These are phyloP conservation scores for Conus canariensis DNA, from an alignment of 2,888 invertebrate species.

Conservation along the genomic window DNA sequence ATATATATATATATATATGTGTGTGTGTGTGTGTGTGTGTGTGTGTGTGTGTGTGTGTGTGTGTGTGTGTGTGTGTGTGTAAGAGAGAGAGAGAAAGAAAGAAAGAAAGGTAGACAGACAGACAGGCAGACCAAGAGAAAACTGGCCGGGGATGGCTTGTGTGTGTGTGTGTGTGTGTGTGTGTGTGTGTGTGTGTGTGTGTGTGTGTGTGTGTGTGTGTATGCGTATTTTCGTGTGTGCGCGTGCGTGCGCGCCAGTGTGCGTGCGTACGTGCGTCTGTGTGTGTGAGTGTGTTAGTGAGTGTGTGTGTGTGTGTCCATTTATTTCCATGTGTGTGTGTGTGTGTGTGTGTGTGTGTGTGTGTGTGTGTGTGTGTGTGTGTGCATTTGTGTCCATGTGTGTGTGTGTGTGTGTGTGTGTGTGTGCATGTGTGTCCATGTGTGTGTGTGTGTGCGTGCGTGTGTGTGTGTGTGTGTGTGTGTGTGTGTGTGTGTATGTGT, in stretches of 20 bases:
- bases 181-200: slow-evolving; percentile 17
- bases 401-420: slow-evolving; percentile 22
- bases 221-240: slow-evolving; percentile 11
- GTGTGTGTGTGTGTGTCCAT: slow-evolving; percentile 9
- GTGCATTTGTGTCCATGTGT: neutral
- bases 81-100: too few relatives aligned
- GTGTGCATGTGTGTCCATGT: neutral
- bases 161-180: slow-evolving; percentile 22
- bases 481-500: slow-evolving; percentile 6
- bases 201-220: slow-evolving; percentile 21
- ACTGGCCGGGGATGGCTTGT: neutral
- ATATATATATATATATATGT: neutral
- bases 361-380: neutral
- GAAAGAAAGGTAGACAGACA: too few relatives aligned
- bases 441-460: neutral
- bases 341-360: slow-evolving; percentile 2
- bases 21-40: neutral
- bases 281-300: slow-evolving; percentile 4
- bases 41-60: slow-evolving; percentile 10
- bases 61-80: slow-evolving; percentile 18
- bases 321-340: neutral
- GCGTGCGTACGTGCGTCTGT: slow-evolving; percentile 11
- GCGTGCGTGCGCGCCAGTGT: slow-evolving; percentile 2
- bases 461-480: slow-evolving; percentile 6
- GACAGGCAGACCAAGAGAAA: too few relatives aligned